Percentiles rank a stretch among this genome's conserved stretches.
Evolutionary conservation across 2,888 invertebrate genomes (phyloP).

Genomic region (Rhamnusium bicolor): DNA sequence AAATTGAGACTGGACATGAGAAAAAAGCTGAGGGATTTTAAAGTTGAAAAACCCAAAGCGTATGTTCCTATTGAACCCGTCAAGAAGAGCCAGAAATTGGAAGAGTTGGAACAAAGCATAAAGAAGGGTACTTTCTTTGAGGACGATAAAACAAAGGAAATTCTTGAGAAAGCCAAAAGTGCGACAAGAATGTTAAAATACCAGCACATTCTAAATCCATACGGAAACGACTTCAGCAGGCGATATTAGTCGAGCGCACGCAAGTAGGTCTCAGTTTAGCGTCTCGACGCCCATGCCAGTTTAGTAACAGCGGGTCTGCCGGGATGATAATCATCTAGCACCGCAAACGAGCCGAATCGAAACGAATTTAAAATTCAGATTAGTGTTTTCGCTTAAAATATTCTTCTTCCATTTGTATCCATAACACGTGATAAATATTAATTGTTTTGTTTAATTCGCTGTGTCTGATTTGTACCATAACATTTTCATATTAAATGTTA

Average conservation of each 20-base stretch:
- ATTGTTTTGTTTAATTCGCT: conserved; percentile 12
- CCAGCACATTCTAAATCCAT: conserved; percentile 59
- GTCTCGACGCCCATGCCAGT: conserved; percentile 48
- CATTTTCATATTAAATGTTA: conserved; percentile 29
- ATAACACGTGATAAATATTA: conserved; percentile 2
- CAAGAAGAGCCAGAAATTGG: conserved; percentile 66
- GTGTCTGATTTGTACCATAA: conserved; percentile 26
- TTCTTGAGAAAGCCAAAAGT: conserved; percentile 65
- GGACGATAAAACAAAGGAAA: conserved; percentile 66
- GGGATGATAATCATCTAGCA: conserved; percentile 51
- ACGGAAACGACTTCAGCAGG: conserved; percentile 58
- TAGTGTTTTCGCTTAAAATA: conserved; percentile 36
- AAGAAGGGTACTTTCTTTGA: conserved; percentile 68
- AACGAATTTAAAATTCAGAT: conserved; percentile 48
- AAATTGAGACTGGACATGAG: conserved; percentile 64
- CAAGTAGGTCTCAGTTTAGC: conserved; percentile 38
- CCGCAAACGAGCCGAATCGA: conserved; percentile 54
- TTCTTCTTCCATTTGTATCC: conserved; percentile 15
- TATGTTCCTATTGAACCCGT: conserved; percentile 67
- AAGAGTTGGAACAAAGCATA: conserved; percentile 66
- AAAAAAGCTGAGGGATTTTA: conserved; percentile 64
- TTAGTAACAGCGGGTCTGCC: conserved; percentile 54
- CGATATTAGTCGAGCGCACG: conserved; percentile 54
- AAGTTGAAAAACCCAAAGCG: conserved; percentile 63
- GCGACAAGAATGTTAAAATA: conserved; percentile 64